phyloP scores from a whole-genome alignment of 1,140 invertebrate genomes.

The Drosophila biarmipes region DNA sequence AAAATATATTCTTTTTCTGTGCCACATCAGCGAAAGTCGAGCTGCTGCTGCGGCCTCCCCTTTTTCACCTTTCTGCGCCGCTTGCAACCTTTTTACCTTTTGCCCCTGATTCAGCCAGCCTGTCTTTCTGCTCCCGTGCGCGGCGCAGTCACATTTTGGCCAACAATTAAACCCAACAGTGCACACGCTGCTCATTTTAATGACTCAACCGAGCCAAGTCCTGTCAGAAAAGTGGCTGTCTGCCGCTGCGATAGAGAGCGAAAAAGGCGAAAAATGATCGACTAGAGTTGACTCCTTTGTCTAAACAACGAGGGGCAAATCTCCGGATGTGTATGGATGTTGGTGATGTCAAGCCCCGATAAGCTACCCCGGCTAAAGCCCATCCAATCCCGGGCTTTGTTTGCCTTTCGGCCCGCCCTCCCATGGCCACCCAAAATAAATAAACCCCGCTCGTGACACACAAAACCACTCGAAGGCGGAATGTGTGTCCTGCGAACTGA shows the following conservation, averaged over 20 bases:
- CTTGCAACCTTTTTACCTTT: slow-evolving; percentile 46
- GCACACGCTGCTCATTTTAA: slow-evolving; percentile 78
- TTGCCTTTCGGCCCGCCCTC: slow-evolving; percentile 7
- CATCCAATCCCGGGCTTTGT: slow-evolving; percentile 35
- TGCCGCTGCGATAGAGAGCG: neutral
- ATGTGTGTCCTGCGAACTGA: slow-evolving; percentile 30
- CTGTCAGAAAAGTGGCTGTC: slow-evolving; percentile 54
- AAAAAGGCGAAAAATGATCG: slow-evolving; percentile 14
- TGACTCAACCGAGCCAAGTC: slow-evolving; percentile 68
- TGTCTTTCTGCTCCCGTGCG: slow-evolving; percentile 14
- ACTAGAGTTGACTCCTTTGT: slow-evolving; percentile 12
- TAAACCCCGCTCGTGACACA: slow-evolving; percentile 41
- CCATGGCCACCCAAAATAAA: slow-evolving; percentile 3
- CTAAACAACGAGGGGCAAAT: slow-evolving; percentile 11
- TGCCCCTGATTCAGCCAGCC: slow-evolving; percentile 33
- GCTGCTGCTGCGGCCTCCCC: slow-evolving; percentile 26
- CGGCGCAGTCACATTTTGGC: slow-evolving; percentile 61
- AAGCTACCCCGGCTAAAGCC: slow-evolving; percentile 33
- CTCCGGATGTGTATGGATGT: slow-evolving; percentile 15
- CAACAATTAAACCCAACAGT: slow-evolving; percentile 76
- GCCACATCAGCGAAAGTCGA: slow-evolving; percentile 58
- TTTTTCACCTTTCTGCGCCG: slow-evolving; percentile 16
- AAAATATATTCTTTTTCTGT: slow-evolving; percentile 20
- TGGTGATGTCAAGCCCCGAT: slow-evolving; percentile 39
- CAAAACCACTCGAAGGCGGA: slow-evolving; percentile 31